Conservation (phyloP, 2,888 invertebrate genomes). For the Notocelia uddmanniana region DNA sequence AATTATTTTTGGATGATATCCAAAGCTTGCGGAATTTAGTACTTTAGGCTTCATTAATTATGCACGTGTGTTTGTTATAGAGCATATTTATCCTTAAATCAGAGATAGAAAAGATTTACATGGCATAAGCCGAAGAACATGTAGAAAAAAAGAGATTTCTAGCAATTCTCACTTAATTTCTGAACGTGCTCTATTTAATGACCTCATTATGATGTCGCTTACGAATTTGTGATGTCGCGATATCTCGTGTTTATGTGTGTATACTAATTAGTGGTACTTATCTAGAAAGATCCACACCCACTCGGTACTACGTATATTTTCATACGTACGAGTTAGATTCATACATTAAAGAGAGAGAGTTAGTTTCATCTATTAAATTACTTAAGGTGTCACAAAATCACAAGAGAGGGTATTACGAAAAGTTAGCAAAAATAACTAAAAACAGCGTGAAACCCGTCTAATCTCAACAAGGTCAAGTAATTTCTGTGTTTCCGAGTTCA, state of each 20-base stretch:
- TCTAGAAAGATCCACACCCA: background rate
- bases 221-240: conserved; percentile 12
- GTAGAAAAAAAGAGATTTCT: too few species aligned
- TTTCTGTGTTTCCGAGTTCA: too few species aligned
- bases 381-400: too few species aligned
- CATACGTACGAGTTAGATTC: background rate
- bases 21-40: conserved; percentile 6
- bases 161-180: background rate
- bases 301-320: background rate
- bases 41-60: background rate
- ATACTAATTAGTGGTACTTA: background rate
- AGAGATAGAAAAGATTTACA: background rate
- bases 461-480: too few species aligned
- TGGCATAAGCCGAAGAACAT: background rate
- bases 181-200: background rate
- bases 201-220: conserved; percentile 14
- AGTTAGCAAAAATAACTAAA: too few species aligned
- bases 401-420: too few species aligned
- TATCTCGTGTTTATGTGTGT: conserved; percentile 1
- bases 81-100: background rate
- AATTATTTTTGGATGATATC: conserved; percentile 15
- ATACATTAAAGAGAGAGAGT: too few species aligned
- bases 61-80: background rate
- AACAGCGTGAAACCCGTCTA: too few species aligned
- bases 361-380: too few species aligned